Percentiles rank a stretch among this genome's conserved stretches.
Evolutionary conservation across 2,888 invertebrate genomes (phyloP).

Genomic region (Melinopterus prodromus): DNA sequence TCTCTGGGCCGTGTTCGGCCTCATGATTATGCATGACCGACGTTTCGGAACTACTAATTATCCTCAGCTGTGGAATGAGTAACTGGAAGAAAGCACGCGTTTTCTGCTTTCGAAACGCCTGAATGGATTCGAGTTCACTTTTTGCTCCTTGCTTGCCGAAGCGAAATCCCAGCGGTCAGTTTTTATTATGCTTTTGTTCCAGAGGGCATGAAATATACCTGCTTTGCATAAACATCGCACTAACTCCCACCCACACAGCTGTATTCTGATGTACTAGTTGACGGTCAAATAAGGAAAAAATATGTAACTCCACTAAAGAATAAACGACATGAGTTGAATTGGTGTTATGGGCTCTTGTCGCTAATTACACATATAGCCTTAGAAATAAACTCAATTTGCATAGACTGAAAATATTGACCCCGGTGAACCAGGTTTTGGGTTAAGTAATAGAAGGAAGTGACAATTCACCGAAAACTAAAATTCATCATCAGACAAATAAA

Average conservation of each 20-base stretch:
- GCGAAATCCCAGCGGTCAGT: neutral
- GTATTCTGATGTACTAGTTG: neutral
- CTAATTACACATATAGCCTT: too few relatives aligned
- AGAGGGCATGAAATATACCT: neutral
- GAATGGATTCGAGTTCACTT: neutral
- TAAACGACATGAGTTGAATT: neutral
- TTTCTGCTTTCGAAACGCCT: neutral
- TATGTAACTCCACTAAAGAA: neutral
- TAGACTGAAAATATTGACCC: too few relatives aligned
- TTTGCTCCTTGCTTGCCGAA: neutral
- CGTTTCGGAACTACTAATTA: slow-evolving; percentile 22
- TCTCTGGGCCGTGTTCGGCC: neutral
- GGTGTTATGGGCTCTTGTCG: too few relatives aligned
- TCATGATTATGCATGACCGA: slow-evolving; percentile 16
- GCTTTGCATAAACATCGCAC: neutral
- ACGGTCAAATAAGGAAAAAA: neutral
- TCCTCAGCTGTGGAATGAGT: slow-evolving; percentile 11
- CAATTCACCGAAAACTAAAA: too few relatives aligned
- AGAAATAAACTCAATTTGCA: too few relatives aligned
- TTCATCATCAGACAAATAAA: too few relatives aligned
- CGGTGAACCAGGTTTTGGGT: too few relatives aligned
- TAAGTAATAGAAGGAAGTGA: too few relatives aligned
- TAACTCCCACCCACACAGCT: neutral
- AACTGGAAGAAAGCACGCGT: slow-evolving; percentile 4
- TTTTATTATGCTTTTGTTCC: neutral